These are phyloP conservation scores for Alosa alosa DNA, from an alignment of 2,113 vertebrate genomes.

Conservation along the genomic window DNA sequence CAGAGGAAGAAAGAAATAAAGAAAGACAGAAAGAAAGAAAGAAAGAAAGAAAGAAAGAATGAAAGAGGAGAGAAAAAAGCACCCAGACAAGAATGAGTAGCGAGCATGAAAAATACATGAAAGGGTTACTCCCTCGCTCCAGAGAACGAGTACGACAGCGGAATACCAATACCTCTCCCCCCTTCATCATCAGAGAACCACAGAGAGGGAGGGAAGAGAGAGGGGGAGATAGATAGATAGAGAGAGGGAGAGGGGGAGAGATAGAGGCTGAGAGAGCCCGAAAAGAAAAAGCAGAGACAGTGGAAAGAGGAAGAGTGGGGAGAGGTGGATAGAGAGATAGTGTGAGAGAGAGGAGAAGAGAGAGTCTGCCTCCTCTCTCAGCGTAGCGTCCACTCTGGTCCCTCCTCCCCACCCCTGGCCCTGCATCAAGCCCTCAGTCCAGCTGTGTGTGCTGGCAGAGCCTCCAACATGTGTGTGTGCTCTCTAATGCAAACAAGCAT, in stretches of 20 bases:
- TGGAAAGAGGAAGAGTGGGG: too few relatives aligned
- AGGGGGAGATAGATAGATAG: background rate
- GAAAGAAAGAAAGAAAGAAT: constrained; percentile 12
- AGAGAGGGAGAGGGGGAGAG: background rate
- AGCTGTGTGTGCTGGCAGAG: background rate
- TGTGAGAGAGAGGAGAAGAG: background rate
- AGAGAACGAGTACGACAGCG: constrained; percentile 28
- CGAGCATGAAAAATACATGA: constrained; percentile 64
- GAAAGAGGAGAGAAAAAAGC: constrained; percentile 34
- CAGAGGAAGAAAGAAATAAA: constrained; percentile 21
- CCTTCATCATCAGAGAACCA: background rate
- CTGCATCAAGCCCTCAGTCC: background rate
- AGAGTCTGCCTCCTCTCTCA: background rate
- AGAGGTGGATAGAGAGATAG: background rate
- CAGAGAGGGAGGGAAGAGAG: background rate
- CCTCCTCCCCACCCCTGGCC: background rate
- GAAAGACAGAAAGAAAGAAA: background rate
- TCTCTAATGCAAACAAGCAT: too few relatives aligned
- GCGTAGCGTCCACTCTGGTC: background rate
- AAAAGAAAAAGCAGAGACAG: too few relatives aligned
- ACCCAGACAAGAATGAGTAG: constrained; percentile 61
- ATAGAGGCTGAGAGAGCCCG: background rate
- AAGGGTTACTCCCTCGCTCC: constrained; percentile 54
- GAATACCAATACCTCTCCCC: constrained; percentile 47
- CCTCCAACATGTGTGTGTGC: too few relatives aligned